Evolutionary conservation across 2,888 invertebrate genomes (phyloP), one percentile per base, ranked within the genome.

Genomic region (Synanthedon tipuliformis): DNA sequence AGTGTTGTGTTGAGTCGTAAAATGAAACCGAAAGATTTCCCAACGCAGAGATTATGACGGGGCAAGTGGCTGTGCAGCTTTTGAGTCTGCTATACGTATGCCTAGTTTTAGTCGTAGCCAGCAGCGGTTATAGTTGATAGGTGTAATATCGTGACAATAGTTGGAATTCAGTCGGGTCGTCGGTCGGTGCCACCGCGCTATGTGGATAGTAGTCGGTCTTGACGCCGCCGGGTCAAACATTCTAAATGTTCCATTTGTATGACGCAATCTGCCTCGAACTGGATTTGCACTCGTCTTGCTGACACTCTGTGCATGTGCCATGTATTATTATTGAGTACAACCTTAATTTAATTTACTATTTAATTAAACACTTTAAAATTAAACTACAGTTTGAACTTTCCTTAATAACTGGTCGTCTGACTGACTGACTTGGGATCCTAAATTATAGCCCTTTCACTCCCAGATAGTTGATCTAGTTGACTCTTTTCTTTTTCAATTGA

Each of bases 201-300:
- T 57, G 60, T 63, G 59, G 56, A 56, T 59, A 58, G 56, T 55
- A 57, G 61, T 56, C 57, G 59, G 57, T 58, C 60, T 63, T 65
- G 65, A 65, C 70, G 71, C 67, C 75, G 77, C 67, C 75, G 77
- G 81, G 80, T 81, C 81, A 81, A 81, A 79, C 82, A 81, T 82
- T 82, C 81, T 82, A 82, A 81, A 76, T 75, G 75, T 72, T 74
- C 69, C 72, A 75, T 73, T 73, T 76, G 77, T 74, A 78, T 81
- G 82, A 82, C 81, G 82, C 78, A 82, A 82, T 73, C 68, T 71
- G 64, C 68, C 70, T 66, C 74, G 64, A 72, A 81, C 78, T 81
- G 79, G 81, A 80, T 79, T 81, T 78, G 77, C 79, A 78, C 78
- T 80, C 80, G 78, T 81, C 80, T 75, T 66, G 71, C 71, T 68